Evolutionary conservation across 2,888 invertebrate genomes (phyloP).

Genomic region (Dascillus cervinus): DNA sequence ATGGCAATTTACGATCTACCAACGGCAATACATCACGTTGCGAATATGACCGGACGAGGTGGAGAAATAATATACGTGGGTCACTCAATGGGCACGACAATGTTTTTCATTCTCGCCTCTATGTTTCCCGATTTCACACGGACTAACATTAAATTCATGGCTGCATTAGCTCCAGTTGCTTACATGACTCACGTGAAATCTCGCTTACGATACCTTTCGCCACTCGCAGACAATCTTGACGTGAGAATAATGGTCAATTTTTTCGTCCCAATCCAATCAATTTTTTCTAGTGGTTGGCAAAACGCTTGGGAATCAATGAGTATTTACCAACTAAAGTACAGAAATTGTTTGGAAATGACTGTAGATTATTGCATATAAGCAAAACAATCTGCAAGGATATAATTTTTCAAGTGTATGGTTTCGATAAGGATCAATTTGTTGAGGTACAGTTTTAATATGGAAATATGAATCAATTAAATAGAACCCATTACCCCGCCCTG

Average conservation of each 20-base stretch:
- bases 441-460: no score
- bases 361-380: slow-evolving; percentile 50
- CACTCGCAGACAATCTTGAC: slow-evolving; percentile 52
- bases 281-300: slow-evolving; percentile 48
- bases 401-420: slow-evolving; percentile 66
- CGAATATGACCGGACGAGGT: slow-evolving; percentile 44
- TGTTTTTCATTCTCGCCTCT: slow-evolving; percentile 64
- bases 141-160: slow-evolving; percentile 57
- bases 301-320: slow-evolving; percentile 60
- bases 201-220: slow-evolving; percentile 60
- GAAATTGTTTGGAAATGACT: slow-evolving; percentile 55
- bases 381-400: slow-evolving; percentile 64
- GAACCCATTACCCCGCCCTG: no score
- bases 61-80: slow-evolving; percentile 67
- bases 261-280: background rate
- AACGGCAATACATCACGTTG: slow-evolving; percentile 67
- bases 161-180: slow-evolving; percentile 64
- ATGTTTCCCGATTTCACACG: slow-evolving; percentile 58
- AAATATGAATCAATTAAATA: no score
- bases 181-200: slow-evolving; percentile 58
- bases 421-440: slow-evolving; percentile 61
- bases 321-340: slow-evolving; percentile 63
- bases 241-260: slow-evolving; percentile 29
- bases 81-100: slow-evolving; percentile 85
- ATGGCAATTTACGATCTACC: slow-evolving; percentile 83